Conservation (phyloP, 2,888 invertebrate genomes). For the Malthinus flaveolus region DNA sequence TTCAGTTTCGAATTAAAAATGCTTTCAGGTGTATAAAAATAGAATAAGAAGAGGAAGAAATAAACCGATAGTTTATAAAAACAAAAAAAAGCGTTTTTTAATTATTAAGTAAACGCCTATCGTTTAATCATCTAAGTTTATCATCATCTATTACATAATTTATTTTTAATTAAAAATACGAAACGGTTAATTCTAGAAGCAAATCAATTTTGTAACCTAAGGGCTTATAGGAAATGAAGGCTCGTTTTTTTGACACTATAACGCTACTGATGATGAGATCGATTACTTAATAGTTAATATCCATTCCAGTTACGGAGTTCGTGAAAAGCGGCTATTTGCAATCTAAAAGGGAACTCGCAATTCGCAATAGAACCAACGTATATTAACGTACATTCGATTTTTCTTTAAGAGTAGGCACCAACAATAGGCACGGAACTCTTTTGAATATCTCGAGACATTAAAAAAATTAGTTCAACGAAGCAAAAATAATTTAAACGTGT, state of each 20-base stretch:
- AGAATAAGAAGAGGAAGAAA: too few relatives aligned
- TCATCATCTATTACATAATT: conserved; percentile 3
- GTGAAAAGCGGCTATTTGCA: conserved; percentile 10
- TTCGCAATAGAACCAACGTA: too few relatives aligned
- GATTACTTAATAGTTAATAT: conserved; percentile 17
- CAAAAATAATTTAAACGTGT: too few relatives aligned
- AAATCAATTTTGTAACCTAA: conserved; percentile 14
- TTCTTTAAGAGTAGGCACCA: too few relatives aligned
- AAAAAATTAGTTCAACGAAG: too few relatives aligned
- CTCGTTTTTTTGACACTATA: conserved; percentile 7
- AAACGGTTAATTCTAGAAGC: conserved; percentile 20
- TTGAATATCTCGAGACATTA: too few relatives aligned
- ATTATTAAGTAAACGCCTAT: not conserved
- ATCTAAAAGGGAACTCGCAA: too few relatives aligned
- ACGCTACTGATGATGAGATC: conserved; percentile 16
- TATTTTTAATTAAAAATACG: conserved; percentile 15
- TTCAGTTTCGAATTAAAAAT: too few relatives aligned
- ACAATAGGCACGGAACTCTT: too few relatives aligned
- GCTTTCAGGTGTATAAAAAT: not conserved
- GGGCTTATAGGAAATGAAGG: conserved; percentile 15
- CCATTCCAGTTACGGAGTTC: conserved; percentile 21
- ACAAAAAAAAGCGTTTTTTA: not conserved
- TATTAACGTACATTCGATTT: too few relatives aligned
- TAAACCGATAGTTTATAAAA: too few relatives aligned
- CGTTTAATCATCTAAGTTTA: not conserved